Evolutionary conservation across 2,888 invertebrate genomes (phyloP), one percentile per base, ranked within the genome.

Genomic region (Drosophila bunnanda): DNA sequence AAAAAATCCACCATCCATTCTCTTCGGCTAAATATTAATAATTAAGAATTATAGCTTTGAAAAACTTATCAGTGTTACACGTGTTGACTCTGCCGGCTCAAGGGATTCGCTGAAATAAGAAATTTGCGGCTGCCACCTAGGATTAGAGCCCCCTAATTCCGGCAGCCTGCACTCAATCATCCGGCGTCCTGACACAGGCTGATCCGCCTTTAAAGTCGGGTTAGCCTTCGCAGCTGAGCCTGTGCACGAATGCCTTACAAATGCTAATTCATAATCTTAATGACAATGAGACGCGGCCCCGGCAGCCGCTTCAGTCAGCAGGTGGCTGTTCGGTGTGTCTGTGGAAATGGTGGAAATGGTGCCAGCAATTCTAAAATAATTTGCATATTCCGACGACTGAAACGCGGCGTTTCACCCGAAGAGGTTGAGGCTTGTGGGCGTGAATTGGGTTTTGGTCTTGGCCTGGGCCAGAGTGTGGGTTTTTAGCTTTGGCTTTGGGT

Each of bases 191-290:
- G 68, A 66, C 66, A 66, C 44, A 25, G 68, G 66, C 53, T 69
- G 67, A 67, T 70, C 67, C 15, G 70, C 67, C 41, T 70, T 67
- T 69, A 69, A 67, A 67, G 67, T 57, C 58, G 28, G 39, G 58
- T 68, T 69, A 50, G 66, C 67, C 67, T 67, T 67, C 53, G 53
- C 67, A 68, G 67, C 70, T 68, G 67, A 58, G 67, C 59, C 59
- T 4, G 20, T 65, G 65, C 73, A 50, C 54, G 62, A 79, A 74
- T 80, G 78, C 81, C 64, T 71, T 78, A 76, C 67, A 76, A 76
- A 80, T 78, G 81, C 76, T 78, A 78, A 78, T 78, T 78, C 81
- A 78, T 80, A 78, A 78, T 81, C 80, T 67, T 80, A 81, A 81
- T 78, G 78, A 76, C 79, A 78, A 65, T 78, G 75, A 60, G 66